These are phyloP conservation scores for Rhysida immarginata DNA, from an alignment of 1,140 invertebrate species.

Conservation along the genomic window DNA sequence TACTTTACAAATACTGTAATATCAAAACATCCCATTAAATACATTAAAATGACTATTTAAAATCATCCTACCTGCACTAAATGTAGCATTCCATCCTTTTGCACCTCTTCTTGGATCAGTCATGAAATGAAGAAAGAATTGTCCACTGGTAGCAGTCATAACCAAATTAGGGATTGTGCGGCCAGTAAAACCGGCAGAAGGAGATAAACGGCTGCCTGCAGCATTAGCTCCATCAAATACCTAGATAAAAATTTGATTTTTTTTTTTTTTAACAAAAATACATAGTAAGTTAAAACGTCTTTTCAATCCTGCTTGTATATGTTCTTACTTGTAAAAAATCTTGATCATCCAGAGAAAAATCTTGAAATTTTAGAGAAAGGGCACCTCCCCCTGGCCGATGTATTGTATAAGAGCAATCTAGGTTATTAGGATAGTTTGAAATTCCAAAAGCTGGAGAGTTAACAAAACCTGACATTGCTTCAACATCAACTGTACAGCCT, in stretches of 20 bases:
- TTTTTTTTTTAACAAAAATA: not conserved
- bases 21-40: too few relatives aligned
- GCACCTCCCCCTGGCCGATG: conserved; percentile 64
- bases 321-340: conserved; percentile 60
- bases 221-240: conserved; percentile 76
- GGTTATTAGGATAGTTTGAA: conserved; percentile 73
- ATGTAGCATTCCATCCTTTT: conserved; percentile 74
- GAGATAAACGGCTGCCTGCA: conserved; percentile 68
- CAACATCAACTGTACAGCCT: conserved; percentile 43
- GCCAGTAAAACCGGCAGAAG: conserved; percentile 72
- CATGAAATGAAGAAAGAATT: conserved; percentile 73
- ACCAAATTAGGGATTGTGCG: conserved; percentile 65
- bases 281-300: too few relatives aligned
- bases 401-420: conserved; percentile 78
- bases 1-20: too few relatives aligned
- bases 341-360: conserved; percentile 68
- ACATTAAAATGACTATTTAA: too few relatives aligned
- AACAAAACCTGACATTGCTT: conserved; percentile 63
- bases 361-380: conserved; percentile 70
- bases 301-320: not conserved
- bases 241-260: conserved; percentile 21
- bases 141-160: conserved; percentile 77
- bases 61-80: conserved; percentile 63
- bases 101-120: conserved; percentile 73
- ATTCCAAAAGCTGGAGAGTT: conserved; percentile 73